These are phyloP conservation scores for Lordiphosa andalusiaca DNA, from an alignment of 2,888 invertebrate species.

Conservation along the genomic window DNA sequence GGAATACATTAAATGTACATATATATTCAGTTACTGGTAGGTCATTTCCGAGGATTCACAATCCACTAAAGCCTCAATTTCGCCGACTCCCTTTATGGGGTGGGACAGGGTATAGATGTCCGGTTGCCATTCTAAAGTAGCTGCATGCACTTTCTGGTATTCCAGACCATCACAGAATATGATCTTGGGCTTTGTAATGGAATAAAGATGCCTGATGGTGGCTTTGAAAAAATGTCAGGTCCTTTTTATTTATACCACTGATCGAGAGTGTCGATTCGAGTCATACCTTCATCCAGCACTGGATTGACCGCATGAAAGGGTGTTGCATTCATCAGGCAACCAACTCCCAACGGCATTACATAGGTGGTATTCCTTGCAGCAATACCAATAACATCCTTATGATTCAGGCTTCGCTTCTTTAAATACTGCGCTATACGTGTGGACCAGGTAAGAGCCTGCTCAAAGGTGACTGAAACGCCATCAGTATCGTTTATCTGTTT, in stretches of 20 bases:
- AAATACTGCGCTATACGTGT: constrained; percentile 68
- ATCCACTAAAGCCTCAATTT: constrained; percentile 38
- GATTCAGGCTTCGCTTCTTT: constrained; percentile 57
- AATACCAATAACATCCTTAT: constrained; percentile 70
- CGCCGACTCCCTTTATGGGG: constrained; percentile 42
- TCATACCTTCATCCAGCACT: constrained; percentile 54
- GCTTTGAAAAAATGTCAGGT: constrained; percentile 16
- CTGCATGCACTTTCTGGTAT: constrained; percentile 42
- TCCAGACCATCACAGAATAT: constrained; percentile 53
- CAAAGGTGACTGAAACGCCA: constrained; percentile 58
- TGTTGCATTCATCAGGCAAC: constrained; percentile 59
- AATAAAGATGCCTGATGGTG: constrained; percentile 37
- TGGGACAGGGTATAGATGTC: constrained; percentile 46
- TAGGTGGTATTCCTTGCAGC: constrained; percentile 65
- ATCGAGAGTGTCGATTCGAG: too few relatives aligned
- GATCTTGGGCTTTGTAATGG: constrained; percentile 46
- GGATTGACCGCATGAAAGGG: constrained; percentile 68
- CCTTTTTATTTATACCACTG: neutral
- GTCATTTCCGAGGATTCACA: constrained; percentile 34
- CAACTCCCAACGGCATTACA: constrained; percentile 68
- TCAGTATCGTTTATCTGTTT: constrained; percentile 61
- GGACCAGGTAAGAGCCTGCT: constrained; percentile 57
- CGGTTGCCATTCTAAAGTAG: constrained; percentile 40
- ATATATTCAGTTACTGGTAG: constrained; percentile 38
- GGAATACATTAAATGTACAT: neutral